Evolutionary conservation across 2,888 invertebrate species (phyloP).

Genomic region (Drosophila merina): DNA sequence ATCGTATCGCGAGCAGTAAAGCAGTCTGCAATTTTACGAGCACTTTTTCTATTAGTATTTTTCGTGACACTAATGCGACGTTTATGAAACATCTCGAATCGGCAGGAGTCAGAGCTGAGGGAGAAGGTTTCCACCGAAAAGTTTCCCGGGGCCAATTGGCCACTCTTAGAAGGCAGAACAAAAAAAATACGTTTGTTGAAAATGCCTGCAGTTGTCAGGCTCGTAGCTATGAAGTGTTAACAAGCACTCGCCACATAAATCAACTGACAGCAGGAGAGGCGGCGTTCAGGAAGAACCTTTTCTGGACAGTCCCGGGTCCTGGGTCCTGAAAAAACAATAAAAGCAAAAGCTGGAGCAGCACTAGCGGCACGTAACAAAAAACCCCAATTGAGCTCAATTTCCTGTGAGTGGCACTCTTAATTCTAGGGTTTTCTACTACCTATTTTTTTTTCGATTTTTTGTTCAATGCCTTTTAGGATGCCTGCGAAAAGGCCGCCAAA

Average conservation of each 20-base stretch:
- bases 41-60: constrained; percentile 43
- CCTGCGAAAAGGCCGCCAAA: constrained; percentile 45
- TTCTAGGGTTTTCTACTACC: not conserved
- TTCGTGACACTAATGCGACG: constrained; percentile 74
- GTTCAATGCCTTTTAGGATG: constrained; percentile 7
- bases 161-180: constrained; percentile 31
- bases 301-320: constrained; percentile 11
- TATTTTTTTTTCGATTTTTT: not conserved
- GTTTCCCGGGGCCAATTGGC: constrained; percentile 6
- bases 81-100: constrained; percentile 70
- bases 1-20: constrained; percentile 57
- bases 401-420: constrained; percentile 45
- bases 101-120: constrained; percentile 29
- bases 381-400: constrained; percentile 64
- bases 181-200: constrained; percentile 46
- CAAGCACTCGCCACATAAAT: constrained; percentile 65
- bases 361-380: constrained; percentile 59
- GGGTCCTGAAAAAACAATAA: constrained; percentile 27
- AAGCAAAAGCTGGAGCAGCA: constrained; percentile 23
- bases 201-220: constrained; percentile 60
- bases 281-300: constrained; percentile 19
- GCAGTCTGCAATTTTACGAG: constrained; percentile 68
- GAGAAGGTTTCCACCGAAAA: constrained; percentile 4
- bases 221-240: constrained; percentile 48
- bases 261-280: constrained; percentile 40